Percentiles rank a stretch among this genome's conserved stretches.
These are phyloP conservation scores for Ormyrus nitidulus DNA, from an alignment of 2,888 invertebrate species.

Conservation along the genomic window DNA sequence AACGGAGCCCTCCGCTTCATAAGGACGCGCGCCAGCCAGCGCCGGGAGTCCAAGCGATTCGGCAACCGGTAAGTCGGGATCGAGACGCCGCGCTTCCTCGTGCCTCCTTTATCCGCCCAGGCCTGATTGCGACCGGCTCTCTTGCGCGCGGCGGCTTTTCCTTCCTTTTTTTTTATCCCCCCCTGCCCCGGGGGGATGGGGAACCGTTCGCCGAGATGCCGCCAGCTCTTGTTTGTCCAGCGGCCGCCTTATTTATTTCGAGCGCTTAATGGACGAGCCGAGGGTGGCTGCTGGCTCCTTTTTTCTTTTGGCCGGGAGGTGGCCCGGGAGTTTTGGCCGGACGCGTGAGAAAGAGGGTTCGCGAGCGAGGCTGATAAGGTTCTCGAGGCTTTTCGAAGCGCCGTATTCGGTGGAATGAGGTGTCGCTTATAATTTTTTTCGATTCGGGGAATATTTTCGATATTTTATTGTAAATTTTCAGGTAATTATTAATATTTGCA, in stretches of 20 bases:
- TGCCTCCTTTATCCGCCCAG: background rate
- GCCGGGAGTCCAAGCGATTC: constrained; percentile 70
- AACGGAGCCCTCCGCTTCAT: constrained; percentile 71
- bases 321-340: no score
- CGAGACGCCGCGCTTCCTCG: background rate
- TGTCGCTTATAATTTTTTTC: no score
- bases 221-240: background rate
- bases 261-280: no score
- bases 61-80: constrained; percentile 68
- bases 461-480: no score
- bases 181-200: no score
- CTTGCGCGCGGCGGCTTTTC: background rate
- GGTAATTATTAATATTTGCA: no score
- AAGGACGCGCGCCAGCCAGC: constrained; percentile 70
- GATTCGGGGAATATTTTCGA: no score
- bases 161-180: background rate
- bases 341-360: no score
- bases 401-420: no score
- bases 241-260: background rate
- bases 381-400: no score
- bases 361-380: no score
- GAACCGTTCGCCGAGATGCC: background rate
- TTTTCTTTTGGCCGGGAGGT: no score
- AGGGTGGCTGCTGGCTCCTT: background rate
- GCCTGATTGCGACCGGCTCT: background rate